These are phyloP conservation scores for Ephestia elutella DNA, from an alignment of 1,140 invertebrate genomes.

Conservation along the genomic window DNA sequence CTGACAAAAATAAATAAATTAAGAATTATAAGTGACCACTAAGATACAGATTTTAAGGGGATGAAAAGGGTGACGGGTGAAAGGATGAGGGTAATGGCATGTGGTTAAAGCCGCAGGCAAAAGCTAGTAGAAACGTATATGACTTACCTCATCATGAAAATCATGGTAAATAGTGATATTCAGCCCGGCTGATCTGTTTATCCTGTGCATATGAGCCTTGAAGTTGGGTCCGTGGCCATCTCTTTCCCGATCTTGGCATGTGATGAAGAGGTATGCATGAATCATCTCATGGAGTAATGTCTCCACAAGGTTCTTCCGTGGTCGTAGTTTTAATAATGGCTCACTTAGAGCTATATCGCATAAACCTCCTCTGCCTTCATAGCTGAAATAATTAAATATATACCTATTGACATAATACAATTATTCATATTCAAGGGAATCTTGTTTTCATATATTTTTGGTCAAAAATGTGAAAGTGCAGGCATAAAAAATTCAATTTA, in stretches of 20 bases:
- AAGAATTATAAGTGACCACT: too few relatives aligned
- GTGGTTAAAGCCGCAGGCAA: too few relatives aligned
- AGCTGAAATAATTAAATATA: constrained; percentile 75
- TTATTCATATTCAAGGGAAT: too few relatives aligned
- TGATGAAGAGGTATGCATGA: constrained; percentile 96
- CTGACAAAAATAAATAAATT: too few relatives aligned
- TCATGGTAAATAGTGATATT: constrained; percentile 85
- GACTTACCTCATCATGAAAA: constrained; percentile 71
- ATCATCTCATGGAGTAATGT: constrained; percentile 99
- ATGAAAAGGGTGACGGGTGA: too few relatives aligned
- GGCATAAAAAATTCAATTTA: too few relatives aligned
- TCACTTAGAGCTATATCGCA: constrained; percentile 91
- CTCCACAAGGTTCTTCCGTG: constrained; percentile 94
- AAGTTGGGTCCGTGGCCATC: constrained; percentile 97
- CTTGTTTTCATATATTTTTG: too few relatives aligned
- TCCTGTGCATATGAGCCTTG: constrained; percentile 93
- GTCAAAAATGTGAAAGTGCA: too few relatives aligned
- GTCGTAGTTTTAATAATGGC: constrained; percentile 92
- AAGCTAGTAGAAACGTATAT: neutral
- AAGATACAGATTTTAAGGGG: too few relatives aligned
- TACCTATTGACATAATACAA: too few relatives aligned
- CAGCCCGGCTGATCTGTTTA: constrained; percentile 90
- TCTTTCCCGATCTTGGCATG: constrained; percentile 85
- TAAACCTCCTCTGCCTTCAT: constrained; percentile 83
- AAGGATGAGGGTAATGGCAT: too few relatives aligned